Base-by-base conservation (phyloP, 2,888 invertebrate genomes). In the Pseudococcus viburni region DNA sequence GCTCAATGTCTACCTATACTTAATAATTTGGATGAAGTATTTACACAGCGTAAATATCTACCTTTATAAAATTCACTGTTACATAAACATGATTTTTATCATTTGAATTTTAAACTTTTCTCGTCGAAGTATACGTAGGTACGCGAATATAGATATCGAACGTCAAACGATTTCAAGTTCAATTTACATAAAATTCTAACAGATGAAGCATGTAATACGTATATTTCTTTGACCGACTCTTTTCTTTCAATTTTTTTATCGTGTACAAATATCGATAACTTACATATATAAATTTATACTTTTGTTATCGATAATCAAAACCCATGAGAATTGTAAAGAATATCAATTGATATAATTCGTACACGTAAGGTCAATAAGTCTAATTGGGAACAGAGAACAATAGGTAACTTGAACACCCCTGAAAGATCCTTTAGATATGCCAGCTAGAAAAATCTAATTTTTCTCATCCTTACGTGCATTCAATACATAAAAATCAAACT, bases 321-420 rank as follows among this genome's bases (percentile, higher is more conserved):
- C 19, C 5, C 9, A 64, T 22, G 19, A 64, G 64, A 64, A 64
- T 22, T 64, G 64, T 64, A 19, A 64, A 64, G 64, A 64, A 64
- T 64, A 64, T 19, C 64, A 64, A 64, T 64, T 64, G 64, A 64
- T 64, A 64, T 17, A 64, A 64, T 64, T 64, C 64, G 64, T 64
- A 64, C 48, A 51, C 48, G 48, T 51, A 51, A 51, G 42, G 42
- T 42, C 42, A 42, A 42, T 42, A 42, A 42, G 42, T 42, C 42
- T 42, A 42, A 42, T 42, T 42, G 42, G 8, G 42, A 42, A 42
- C 42, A 42, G 42, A 42, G 42, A 42, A 9, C 9, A 42, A 42
- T 42, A 3, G 3, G 26, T 33, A 33, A 33, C 42, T 6, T 5
- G 42, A 42, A 42, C 9, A 42, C 42, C 42, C 42, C 42, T 42